These are phyloP conservation scores for Sialis lutaria DNA, from an alignment of 2,888 invertebrate species.

Conservation along the genomic window DNA sequence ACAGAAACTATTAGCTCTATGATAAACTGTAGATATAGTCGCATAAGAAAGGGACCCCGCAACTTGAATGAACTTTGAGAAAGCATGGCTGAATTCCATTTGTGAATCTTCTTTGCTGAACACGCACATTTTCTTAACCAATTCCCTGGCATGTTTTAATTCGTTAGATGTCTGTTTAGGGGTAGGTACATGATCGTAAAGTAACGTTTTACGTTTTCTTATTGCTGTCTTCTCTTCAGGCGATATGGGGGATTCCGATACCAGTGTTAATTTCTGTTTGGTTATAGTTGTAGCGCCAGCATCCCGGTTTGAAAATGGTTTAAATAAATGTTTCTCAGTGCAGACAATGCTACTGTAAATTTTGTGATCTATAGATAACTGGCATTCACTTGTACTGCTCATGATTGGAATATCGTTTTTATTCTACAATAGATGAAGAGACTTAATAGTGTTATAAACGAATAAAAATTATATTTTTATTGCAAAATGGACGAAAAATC, in stretches of 20 bases:
- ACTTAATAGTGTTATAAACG: too few species aligned
- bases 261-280: constrained; percentile 35
- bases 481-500: too few species aligned
- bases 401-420: constrained; percentile 56
- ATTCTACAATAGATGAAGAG: constrained; percentile 28
- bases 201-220: constrained; percentile 39
- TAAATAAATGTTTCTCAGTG: constrained; percentile 51
- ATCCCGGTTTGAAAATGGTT: constrained; percentile 57
- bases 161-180: constrained; percentile 51
- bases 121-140: constrained; percentile 50
- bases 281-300: constrained; percentile 56
- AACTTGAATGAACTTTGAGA: constrained; percentile 47
- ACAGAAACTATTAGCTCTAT: constrained; percentile 46
- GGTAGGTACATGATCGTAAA: constrained; percentile 54
- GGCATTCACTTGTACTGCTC: constrained; percentile 53
- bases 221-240: constrained; percentile 32
- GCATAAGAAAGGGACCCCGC: constrained; percentile 48
- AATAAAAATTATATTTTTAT: too few species aligned
- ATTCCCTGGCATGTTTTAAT: constrained; percentile 48
- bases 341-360: constrained; percentile 56
- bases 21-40: constrained; percentile 44
- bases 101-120: constrained; percentile 38
- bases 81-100: constrained; percentile 40
- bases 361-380: constrained; percentile 57
- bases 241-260: constrained; percentile 33